Evolutionary conservation across 2,888 invertebrate genomes (phyloP).

Genomic region (Hyposoter didymator): DNA sequence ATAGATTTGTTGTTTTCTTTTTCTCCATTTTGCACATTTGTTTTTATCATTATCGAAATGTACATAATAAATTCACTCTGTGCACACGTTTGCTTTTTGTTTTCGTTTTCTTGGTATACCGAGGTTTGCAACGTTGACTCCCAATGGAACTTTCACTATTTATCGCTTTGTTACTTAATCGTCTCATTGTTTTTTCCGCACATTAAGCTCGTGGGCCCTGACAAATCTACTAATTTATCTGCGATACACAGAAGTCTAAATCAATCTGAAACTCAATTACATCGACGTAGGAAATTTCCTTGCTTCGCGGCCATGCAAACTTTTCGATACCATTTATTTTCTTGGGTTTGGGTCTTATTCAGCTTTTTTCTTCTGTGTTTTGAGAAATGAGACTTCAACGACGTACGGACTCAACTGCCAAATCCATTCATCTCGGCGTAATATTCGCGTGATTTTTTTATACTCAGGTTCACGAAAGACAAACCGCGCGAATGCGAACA

Average conservation of each 20-base stretch:
- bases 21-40: constrained; percentile 40
- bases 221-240: not conserved
- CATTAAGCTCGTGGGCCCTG: not conserved
- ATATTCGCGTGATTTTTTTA: constrained; percentile 57
- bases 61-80: constrained; percentile 68
- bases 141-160: constrained; percentile 28
- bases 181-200: not conserved
- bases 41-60: constrained; percentile 56
- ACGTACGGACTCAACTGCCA: not conserved
- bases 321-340: not conserved
- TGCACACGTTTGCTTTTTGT: constrained; percentile 51
- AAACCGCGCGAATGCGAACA: constrained; percentile 98
- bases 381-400: not conserved
- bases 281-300: not conserved
- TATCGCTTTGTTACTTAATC: not conserved
- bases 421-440: constrained; percentile 45
- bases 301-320: not conserved
- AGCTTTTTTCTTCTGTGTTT: not conserved
- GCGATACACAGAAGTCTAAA: not conserved
- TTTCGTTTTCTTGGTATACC: constrained; percentile 11
- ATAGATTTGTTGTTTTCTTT: constrained; percentile 2
- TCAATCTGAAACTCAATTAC: not conserved
- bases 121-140: not conserved
- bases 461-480: constrained; percentile 96
- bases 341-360: not conserved